These are phyloP conservation scores for Neolamprologus devosi DNA, from an alignment of 2,113 vertebrate species.

Conservation along the genomic window DNA sequence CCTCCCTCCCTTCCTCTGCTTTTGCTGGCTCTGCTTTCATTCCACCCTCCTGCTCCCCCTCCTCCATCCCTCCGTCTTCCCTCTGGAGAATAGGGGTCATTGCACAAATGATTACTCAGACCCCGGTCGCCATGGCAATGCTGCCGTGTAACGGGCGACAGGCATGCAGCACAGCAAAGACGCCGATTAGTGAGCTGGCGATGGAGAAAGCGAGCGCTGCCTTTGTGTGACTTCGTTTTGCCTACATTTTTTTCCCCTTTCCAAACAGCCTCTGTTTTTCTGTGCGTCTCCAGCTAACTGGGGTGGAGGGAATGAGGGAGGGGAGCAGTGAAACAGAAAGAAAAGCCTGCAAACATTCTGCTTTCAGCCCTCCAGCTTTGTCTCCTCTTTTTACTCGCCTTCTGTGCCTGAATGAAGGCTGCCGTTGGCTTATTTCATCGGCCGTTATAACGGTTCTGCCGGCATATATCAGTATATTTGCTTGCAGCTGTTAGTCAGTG, in stretches of 20 bases:
- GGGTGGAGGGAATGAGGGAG: constrained; percentile 37
- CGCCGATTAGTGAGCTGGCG: constrained; percentile 80
- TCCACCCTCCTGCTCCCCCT: constrained; percentile 16
- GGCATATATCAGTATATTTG: background rate
- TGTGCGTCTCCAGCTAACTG: constrained; percentile 52
- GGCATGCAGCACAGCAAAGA: constrained; percentile 85
- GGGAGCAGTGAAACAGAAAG: constrained; percentile 22
- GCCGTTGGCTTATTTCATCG: constrained; percentile 20
- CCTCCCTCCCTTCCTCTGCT: constrained; percentile 20
- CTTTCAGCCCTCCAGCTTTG: constrained; percentile 61
- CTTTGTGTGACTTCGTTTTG: constrained; percentile 65
- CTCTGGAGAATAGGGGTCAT: constrained; percentile 92
- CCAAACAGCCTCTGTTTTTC: constrained; percentile 38
- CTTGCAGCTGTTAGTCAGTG: background rate
- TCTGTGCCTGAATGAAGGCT: constrained; percentile 45
- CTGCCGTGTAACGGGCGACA: constrained; percentile 82
- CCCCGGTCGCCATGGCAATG: constrained; percentile 89
- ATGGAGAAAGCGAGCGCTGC: constrained; percentile 73
- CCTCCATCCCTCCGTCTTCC: constrained; percentile 59
- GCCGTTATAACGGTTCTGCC: constrained; percentile 8
- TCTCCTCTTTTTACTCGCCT: constrained; percentile 30
- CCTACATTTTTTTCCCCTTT: constrained; percentile 42
- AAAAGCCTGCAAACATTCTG: constrained; percentile 49
- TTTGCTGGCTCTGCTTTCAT: constrained; percentile 45
- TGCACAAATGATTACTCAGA: constrained; percentile 98